A percentile compares a stretch with the other conserved stretches of the same genome.
phyloP scores from a whole-genome alignment of 2,113 vertebrate species.

The Entelurus aequoreus region DNA sequence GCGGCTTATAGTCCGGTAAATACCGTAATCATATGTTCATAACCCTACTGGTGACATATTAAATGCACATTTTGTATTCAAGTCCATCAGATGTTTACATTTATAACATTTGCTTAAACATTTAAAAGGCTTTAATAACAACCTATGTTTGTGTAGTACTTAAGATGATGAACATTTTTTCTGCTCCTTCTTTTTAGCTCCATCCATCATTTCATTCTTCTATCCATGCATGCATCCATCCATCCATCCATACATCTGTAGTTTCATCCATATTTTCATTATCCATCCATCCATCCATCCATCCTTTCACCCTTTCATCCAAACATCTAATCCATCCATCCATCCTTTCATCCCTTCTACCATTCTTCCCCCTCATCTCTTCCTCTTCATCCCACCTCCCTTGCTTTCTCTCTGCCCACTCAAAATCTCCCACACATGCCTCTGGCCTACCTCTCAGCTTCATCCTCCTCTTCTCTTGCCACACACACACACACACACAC shows the following conservation, averaged over 20 bases:
- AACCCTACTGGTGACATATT: no score
- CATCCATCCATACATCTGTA: no score
- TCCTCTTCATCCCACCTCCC: constrained; percentile 15
- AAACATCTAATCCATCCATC: constrained; percentile 6
- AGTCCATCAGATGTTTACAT: no score
- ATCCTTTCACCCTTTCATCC: no score
- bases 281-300: no score
- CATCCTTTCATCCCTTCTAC: constrained; percentile 12
- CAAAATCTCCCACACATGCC: constrained; percentile 53
- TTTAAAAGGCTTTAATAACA: no score
- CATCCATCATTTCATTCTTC: constrained; percentile 2
- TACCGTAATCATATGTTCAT: no score
- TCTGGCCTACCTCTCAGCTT: constrained; percentile 63
- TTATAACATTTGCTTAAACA: no score
- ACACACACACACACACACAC: constrained; percentile 24
- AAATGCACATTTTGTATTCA: no score
- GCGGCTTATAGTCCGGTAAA: no score
- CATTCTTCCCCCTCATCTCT: constrained; percentile 35
- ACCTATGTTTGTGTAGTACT: no score
- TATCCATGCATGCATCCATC: neutral
- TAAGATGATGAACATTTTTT: constrained; percentile 5
- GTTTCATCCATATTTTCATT: no score
- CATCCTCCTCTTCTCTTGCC: constrained; percentile 41
- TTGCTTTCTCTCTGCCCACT: constrained; percentile 57
- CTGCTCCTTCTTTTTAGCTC: constrained; percentile 43